Evolutionary conservation across 2,888 invertebrate species (phyloP).

Genomic region (Cerceris rybyensis): DNA sequence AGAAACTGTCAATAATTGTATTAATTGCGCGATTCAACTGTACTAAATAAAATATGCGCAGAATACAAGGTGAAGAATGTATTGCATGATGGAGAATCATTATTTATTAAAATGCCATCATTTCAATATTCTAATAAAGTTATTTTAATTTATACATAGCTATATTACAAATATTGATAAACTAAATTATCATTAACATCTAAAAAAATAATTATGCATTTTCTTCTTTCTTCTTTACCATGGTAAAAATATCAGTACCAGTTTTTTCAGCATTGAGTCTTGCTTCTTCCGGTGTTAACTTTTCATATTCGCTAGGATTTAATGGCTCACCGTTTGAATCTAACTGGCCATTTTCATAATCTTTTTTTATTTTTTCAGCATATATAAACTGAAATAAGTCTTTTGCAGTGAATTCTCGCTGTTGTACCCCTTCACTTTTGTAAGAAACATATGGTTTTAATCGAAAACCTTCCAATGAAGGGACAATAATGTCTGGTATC

Average conservation of each 20-base stretch:
- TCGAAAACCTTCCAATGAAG: slow-evolving; percentile 91
- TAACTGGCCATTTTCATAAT: slow-evolving; percentile 88
- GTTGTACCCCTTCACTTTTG: slow-evolving; percentile 88
- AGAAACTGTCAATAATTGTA: slow-evolving; percentile 57
- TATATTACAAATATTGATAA: slow-evolving; percentile 9
- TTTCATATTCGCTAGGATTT: slow-evolving; percentile 89
- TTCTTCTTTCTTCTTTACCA: neutral
- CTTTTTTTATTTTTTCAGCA: slow-evolving; percentile 89
- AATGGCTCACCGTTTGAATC: slow-evolving; percentile 87
- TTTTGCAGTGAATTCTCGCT: slow-evolving; percentile 91
- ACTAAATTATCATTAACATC: neutral
- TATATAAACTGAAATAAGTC: slow-evolving; percentile 93
- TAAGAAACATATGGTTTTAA: slow-evolving; percentile 98
- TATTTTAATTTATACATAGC: slow-evolving; percentile 15
- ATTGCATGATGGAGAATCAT: slow-evolving; percentile 12
- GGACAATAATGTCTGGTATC: slow-evolving; percentile 96
- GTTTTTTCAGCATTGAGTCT: slow-evolving; percentile 87
- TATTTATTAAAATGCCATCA: slow-evolving; percentile 14
- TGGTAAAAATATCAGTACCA: slow-evolving; percentile 90
- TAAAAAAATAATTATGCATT: neutral
- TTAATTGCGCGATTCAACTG: slow-evolving; percentile 63
- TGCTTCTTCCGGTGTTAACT: slow-evolving; percentile 88
- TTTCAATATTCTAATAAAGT: neutral
- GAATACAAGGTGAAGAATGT: slow-evolving; percentile 23
- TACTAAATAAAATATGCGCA: slow-evolving; percentile 71